Evolutionary conservation across 2,888 invertebrate species (phyloP), one percentile per base, ranked within the genome.

Genomic region (Pycnomerus fuliginosus): DNA sequence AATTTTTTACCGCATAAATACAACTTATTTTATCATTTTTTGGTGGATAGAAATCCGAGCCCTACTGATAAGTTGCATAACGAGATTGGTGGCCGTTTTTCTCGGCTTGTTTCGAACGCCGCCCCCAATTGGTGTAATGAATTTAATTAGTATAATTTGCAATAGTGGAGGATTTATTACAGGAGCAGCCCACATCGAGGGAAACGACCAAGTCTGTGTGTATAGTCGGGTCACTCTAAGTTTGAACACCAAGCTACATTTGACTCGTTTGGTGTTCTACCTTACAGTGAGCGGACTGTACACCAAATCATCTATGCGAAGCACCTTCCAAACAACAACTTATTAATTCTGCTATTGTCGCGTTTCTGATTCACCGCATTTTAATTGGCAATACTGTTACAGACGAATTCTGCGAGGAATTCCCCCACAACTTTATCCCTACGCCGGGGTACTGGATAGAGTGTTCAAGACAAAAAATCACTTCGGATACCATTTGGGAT

Each of bases 361-460:
- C n/a, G n/a, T n/a, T n/a, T n/a, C n/a, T n/a, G n/a, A n/a, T n/a
- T n/a, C n/a, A n/a, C n/a, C n/a, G n/a, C n/a, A n/a, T n/a, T n/a
- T n/a, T n/a, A n/a, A n/a, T n/a, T n/a, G n/a, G 23, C n/a, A 5
- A 29, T 44, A 16, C 25, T 30, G 42, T 75, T 70, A 1, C 79
- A 92, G 92, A 93, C 77, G 92, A 92, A 74, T 90, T 92, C 72
- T 94, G 94, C 73, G 88, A 90, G 67, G 91, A 92, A 69, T 93
- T 87, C 73, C 93, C 93, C 0, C 94, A 94, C 75, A 91, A 84
- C 71, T 80, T 94, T 67, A 86, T 90, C 62, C 89, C 91, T 1
- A 92, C 91, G 0, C 91, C 93, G 0, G 94, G 93, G 40, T 94
- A 94, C 75, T 94, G 94, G 94, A 87, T 94, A 69, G 94, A 94